Evolutionary conservation across 2,797 vertebrate genomes (phyloP).

Genomic region (Neosalanx taihuensis): DNA sequence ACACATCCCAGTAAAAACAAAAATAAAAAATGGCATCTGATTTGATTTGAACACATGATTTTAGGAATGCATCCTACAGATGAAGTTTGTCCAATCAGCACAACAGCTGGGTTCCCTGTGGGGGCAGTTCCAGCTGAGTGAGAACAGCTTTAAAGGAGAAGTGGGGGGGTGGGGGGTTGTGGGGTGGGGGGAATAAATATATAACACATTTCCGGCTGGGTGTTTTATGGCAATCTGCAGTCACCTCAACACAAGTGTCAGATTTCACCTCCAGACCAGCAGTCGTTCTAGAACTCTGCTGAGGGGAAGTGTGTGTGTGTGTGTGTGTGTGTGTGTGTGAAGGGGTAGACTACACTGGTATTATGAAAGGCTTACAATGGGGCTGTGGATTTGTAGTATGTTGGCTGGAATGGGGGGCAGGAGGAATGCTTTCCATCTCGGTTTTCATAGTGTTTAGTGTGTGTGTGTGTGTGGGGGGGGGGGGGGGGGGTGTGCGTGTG

Average conservation of each 20-base stretch:
- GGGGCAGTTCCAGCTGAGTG: background rate
- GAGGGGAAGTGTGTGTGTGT: slow-evolving; percentile 39
- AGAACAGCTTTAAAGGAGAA: background rate
- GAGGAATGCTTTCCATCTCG: slow-evolving; percentile 57
- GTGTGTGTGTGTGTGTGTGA: slow-evolving; percentile 23
- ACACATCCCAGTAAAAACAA: too few relatives aligned
- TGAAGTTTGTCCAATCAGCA: background rate
- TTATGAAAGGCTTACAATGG: too few relatives aligned
- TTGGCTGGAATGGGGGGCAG: background rate
- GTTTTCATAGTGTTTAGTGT: slow-evolving; percentile 61
- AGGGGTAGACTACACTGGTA: background rate
- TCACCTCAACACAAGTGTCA: background rate
- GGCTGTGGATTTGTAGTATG: slow-evolving; percentile 16
- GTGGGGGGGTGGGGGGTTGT: too few relatives aligned
- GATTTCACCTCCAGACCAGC: background rate
- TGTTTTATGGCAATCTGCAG: background rate
- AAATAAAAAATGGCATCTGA: too few relatives aligned
- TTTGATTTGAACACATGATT: background rate
- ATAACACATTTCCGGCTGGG: background rate
- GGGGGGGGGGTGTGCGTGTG: slow-evolving; percentile 4
- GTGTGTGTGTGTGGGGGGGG: background rate
- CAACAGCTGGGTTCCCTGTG: background rate
- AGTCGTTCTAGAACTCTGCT: slow-evolving; percentile 5
- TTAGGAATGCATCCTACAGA: background rate
- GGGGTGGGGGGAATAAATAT: too few relatives aligned